Conservation (phyloP, 2,113 vertebrate genomes). For the Petrocephalus zakoni region DNA sequence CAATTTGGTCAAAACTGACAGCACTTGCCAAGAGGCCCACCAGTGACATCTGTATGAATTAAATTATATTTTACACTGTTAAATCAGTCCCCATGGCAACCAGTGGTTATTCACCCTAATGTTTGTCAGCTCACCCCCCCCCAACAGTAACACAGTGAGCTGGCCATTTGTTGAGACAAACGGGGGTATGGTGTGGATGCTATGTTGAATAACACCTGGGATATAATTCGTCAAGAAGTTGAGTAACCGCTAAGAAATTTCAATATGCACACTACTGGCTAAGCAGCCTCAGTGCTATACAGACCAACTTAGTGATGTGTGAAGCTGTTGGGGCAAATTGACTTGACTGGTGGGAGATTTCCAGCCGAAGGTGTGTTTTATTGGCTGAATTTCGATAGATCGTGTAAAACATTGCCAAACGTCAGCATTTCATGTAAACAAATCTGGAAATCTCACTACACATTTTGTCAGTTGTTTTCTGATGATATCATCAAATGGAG, state of each 20-base stretch:
- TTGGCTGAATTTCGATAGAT: background rate
- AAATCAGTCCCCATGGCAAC: constrained; percentile 15
- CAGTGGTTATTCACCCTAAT: background rate
- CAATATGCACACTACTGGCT: background rate
- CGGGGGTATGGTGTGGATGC: background rate
- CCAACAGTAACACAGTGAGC: background rate
- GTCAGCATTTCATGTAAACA: background rate
- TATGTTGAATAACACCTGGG: background rate
- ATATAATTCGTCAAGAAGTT: background rate
- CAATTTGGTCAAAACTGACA: constrained; percentile 52
- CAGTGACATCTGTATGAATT: constrained; percentile 56
- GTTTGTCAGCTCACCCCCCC: no score
- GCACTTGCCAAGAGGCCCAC: constrained; percentile 53
- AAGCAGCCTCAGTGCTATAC: background rate
- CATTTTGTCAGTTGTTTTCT: background rate
- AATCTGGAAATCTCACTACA: background rate
- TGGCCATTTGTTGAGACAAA: background rate
- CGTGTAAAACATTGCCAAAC: background rate
- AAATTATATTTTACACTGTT: constrained; percentile 35
- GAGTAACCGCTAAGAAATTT: background rate
- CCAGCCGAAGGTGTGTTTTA: background rate
- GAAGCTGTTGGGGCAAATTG: background rate
- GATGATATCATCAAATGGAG: background rate
- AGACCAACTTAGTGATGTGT: background rate
- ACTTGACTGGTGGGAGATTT: background rate